Evolutionary conservation across 2,888 invertebrate genomes (phyloP).

Genomic region (Cerastis rubricosa): DNA sequence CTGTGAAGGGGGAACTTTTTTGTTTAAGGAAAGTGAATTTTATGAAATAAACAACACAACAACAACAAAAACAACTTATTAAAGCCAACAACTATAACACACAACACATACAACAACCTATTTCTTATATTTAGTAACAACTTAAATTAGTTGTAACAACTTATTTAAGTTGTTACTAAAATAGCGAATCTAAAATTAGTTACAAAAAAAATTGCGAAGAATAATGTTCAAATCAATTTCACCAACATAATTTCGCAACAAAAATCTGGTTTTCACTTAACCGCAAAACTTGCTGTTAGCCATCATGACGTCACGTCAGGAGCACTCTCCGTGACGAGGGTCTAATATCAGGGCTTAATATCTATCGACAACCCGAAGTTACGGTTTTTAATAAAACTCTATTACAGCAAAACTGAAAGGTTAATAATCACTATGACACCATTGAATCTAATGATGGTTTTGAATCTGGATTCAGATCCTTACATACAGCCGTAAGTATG

Average conservation of each 20-base stretch:
- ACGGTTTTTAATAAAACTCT: slow-evolving; percentile 37
- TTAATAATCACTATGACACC: background rate
- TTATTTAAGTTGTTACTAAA: no score
- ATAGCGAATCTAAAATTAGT: no score
- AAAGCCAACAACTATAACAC: no score
- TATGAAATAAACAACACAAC: no score
- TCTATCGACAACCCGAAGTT: slow-evolving; percentile 46
- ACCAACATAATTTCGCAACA: slow-evolving; percentile 1
- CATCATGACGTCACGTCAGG: slow-evolving; percentile 8
- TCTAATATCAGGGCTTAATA: slow-evolving; percentile 48
- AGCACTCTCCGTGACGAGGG: slow-evolving; percentile 59
- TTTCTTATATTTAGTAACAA: no score
- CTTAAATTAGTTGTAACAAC: no score
- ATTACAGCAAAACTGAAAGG: slow-evolving; percentile 33
- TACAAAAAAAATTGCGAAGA: background rate
- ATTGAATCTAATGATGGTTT: background rate
- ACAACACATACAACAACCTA: no score
- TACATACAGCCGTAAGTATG: background rate
- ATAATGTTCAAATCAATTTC: background rate
- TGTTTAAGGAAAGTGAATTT: no score
- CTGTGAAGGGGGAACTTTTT: background rate
- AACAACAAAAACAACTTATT: no score
- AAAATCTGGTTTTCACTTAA: slow-evolving; percentile 8
- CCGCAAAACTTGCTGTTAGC: slow-evolving; percentile 17
- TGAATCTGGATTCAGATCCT: background rate